These are phyloP conservation scores for Megaceryle maxima DNA, from an alignment of 2,113 vertebrate genomes.

Conservation along the genomic window DNA sequence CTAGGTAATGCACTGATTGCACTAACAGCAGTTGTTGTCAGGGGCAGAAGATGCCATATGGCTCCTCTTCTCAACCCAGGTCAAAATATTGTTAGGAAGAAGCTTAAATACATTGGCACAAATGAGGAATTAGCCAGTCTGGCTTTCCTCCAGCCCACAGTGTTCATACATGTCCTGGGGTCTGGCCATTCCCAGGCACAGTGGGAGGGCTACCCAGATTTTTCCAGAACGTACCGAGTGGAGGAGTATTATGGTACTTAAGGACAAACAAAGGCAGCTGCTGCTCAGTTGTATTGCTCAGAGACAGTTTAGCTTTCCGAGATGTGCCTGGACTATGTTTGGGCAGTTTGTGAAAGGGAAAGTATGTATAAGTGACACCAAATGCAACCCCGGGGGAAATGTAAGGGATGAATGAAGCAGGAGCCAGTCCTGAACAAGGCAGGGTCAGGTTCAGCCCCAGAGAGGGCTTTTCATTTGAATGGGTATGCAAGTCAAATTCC, in stretches of 20 bases:
- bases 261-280: conserved; percentile 42
- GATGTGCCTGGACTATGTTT: not conserved
- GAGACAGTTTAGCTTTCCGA: not conserved
- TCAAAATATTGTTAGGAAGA: conserved; percentile 30
- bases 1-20: not conserved
- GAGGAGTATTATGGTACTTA: not conserved
- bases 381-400: fast-evolving
- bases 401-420: fast-evolving
- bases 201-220: not conserved
- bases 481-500: fast-evolving
- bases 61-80: conserved; percentile 19
- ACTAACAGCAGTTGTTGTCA: conserved; percentile 21
- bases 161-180: fast-evolving
- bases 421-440: not conserved
- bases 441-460: not conserved
- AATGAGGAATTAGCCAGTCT: not conserved
- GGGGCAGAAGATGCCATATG: conserved; percentile 24
- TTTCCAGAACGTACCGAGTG: not conserved
- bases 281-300: not conserved
- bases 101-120: not conserved
- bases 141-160: not conserved
- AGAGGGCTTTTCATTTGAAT: not conserved
- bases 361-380: fast-evolving
- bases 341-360: not conserved
- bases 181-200: not conserved